Percentiles rank a stretch among this genome's conserved stretches.
Conservation (phyloP, 2,888 invertebrate species). For the Plusia festucae region DNA sequence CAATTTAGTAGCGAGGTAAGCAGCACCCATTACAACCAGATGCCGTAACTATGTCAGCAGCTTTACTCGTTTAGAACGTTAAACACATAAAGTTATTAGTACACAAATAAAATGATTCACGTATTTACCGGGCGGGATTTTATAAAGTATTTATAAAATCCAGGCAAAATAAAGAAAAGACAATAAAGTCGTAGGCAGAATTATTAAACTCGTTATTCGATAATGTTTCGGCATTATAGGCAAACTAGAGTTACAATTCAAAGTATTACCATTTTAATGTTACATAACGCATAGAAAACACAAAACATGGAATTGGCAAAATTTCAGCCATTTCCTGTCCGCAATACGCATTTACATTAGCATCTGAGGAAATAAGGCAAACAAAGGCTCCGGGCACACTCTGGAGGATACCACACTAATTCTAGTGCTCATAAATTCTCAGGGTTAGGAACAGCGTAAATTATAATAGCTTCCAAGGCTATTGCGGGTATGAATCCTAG, state of each 20-base stretch:
- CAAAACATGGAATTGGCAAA: slow-evolving; percentile 16
- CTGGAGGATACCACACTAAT: slow-evolving; percentile 33
- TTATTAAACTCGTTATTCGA: background rate
- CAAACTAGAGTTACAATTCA: background rate
- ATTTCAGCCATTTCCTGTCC: slow-evolving; percentile 9
- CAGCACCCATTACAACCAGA: slow-evolving; percentile 51
- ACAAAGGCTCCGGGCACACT: slow-evolving; percentile 42
- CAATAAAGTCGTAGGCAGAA: background rate
- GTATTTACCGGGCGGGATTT: slow-evolving; percentile 15
- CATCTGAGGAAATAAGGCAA: slow-evolving; percentile 32
- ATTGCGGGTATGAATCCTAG: slow-evolving; percentile 46
- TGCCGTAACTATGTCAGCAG: slow-evolving; percentile 57
- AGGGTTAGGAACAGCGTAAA: slow-evolving; percentile 37
- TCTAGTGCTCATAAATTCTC: slow-evolving; percentile 23
- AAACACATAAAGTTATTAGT: slow-evolving; percentile 24
- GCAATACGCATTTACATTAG: slow-evolving; percentile 33
- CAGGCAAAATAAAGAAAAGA: slow-evolving; percentile 14
- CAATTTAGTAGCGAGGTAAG: slow-evolving; percentile 50
- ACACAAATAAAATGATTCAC: slow-evolving; percentile 33
- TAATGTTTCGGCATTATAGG: background rate
- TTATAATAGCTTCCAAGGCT: slow-evolving; percentile 49
- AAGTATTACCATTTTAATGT: slow-evolving; percentile 10
- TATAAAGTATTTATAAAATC: slow-evolving; percentile 7
- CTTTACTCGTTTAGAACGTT: slow-evolving; percentile 24
- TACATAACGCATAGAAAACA: slow-evolving; percentile 20